Conservation (phyloP, 2,113 vertebrate species). For the Glareola pratincola region DNA sequence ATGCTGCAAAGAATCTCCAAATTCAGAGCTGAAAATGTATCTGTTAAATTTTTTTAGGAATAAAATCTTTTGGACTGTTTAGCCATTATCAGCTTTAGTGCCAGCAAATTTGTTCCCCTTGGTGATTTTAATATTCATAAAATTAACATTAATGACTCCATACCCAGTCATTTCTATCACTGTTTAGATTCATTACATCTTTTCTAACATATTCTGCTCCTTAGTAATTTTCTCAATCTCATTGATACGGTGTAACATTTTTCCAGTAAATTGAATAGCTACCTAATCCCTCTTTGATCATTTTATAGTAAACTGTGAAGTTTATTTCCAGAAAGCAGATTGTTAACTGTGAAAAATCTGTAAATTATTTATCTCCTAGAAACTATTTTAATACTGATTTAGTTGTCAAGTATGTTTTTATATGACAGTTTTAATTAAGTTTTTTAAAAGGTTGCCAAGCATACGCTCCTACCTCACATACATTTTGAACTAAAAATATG, state of each 20-base stretch:
- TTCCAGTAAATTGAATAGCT: conserved; percentile 66
- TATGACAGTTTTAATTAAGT: conserved; percentile 11
- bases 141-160: conserved; percentile 56
- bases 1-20: neutral
- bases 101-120: conserved; percentile 50
- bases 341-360: conserved; percentile 59
- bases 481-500: neutral
- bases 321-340: conserved; percentile 64
- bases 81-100: conserved; percentile 33
- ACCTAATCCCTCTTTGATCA: conserved; percentile 70
- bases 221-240: conserved; percentile 39
- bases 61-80: conserved; percentile 34
- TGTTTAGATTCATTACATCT: conserved; percentile 47
- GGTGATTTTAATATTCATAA: conserved; percentile 54
- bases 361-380: conserved; percentile 65
- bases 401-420: conserved; percentile 53
- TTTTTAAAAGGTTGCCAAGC: conserved; percentile 3
- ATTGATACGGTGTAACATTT: conserved; percentile 39
- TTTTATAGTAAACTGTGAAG: conserved; percentile 68
- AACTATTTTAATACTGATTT: conserved; percentile 63
- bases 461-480: neutral
- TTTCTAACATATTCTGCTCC: conserved; percentile 2
- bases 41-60: neutral
- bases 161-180: conserved; percentile 48
- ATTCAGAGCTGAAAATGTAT: neutral